phyloP scores from a whole-genome alignment of 2,113 vertebrate species.

The Halcyon senegalensis region DNA sequence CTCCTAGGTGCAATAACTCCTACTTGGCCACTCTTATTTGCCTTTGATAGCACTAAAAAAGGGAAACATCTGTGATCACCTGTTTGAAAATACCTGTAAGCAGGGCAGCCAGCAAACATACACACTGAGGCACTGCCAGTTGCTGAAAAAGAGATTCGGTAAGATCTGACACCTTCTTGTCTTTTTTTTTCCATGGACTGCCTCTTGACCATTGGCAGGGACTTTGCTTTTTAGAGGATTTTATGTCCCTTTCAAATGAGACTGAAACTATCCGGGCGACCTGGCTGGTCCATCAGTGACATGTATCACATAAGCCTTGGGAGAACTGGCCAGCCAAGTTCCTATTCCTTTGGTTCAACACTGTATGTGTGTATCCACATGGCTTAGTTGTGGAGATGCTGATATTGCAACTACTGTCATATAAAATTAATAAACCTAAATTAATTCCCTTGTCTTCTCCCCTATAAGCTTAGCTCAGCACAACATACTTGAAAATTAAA shows the following conservation, averaged over 20 bases:
- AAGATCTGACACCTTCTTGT: not conserved
- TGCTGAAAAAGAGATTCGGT: not conserved
- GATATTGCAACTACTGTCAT: not conserved
- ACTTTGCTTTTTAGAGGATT: not conserved
- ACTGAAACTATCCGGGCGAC: not conserved
- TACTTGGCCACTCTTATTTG: not conserved
- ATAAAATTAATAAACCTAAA: not conserved
- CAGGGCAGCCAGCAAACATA: not conserved
- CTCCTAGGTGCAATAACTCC: not conserved
- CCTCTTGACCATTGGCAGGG: not conserved
- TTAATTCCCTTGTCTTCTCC: not conserved
- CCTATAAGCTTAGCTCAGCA: not conserved
- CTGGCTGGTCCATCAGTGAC: not conserved
- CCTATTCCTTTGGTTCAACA: not conserved
- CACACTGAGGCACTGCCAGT: not conserved
- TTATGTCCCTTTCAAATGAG: not conserved
- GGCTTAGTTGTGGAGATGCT: not conserved
- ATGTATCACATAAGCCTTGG: not conserved
- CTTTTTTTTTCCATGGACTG: not conserved
- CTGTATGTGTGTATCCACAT: not conserved
- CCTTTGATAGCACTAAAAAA: not conserved
- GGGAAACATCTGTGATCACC: not conserved
- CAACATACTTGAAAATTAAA: not conserved
- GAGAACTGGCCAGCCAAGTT: not conserved
- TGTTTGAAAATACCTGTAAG: not conserved